Conservation (phyloP, 2,797 vertebrate genomes). For the Enoplosus armatus region DNA sequence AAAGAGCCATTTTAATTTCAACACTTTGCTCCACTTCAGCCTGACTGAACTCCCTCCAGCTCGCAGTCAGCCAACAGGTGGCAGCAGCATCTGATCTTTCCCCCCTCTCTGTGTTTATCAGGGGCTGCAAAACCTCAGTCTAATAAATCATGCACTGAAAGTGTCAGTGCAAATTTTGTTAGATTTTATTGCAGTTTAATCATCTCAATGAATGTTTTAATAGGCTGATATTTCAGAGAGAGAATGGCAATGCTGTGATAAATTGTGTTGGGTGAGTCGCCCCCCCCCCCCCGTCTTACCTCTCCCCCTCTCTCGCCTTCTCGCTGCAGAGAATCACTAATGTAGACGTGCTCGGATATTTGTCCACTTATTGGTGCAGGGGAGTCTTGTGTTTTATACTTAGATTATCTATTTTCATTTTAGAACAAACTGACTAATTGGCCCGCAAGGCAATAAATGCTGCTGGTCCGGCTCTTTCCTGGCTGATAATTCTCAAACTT, state of each 20-base stretch:
- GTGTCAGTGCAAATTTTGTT: slow-evolving; percentile 79
- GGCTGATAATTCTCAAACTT: background rate
- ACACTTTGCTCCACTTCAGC: background rate
- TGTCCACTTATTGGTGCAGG: slow-evolving; percentile 59
- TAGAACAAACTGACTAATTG: slow-evolving; percentile 35
- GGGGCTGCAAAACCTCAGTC: slow-evolving; percentile 22
- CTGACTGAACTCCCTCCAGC: background rate
- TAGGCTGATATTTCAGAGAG: slow-evolving; percentile 82
- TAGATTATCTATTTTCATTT: slow-evolving; percentile 54
- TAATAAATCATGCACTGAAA: slow-evolving; percentile 78
- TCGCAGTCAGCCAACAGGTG: slow-evolving; percentile 69
- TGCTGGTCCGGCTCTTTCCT: slow-evolving; percentile 6
- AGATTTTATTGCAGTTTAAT: slow-evolving; percentile 85
- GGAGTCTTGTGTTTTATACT: slow-evolving; percentile 23
- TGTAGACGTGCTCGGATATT: slow-evolving; percentile 53
- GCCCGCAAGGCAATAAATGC: background rate
- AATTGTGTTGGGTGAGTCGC: slow-evolving; percentile 59
- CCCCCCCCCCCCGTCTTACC: slow-evolving; percentile 10
- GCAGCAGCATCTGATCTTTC: slow-evolving; percentile 73
- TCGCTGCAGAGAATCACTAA: slow-evolving; percentile 58
- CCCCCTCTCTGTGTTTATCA: slow-evolving; percentile 31
- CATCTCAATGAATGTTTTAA: slow-evolving; percentile 85
- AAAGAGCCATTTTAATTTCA: background rate
- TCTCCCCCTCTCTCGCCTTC: slow-evolving; percentile 24
- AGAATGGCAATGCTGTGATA: slow-evolving; percentile 75